Conservation (phyloP, 2,113 vertebrate genomes). For the Stigmatopora argus region DNA sequence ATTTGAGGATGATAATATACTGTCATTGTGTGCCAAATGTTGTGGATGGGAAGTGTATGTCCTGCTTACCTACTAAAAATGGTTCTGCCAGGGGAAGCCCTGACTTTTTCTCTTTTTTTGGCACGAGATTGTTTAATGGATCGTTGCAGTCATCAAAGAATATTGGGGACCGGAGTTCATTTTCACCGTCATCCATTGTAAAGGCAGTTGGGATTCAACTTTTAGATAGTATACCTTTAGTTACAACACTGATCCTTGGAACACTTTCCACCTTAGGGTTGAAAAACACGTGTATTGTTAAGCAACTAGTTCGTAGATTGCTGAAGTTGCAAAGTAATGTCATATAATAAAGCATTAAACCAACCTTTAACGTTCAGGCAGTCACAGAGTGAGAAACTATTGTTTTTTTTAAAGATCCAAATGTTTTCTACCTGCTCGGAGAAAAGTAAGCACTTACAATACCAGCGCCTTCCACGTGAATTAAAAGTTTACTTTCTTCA, state of each 20-base stretch:
- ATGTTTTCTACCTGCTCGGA: not conserved
- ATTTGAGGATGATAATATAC: too few relatives aligned
- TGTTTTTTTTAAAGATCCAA: not conserved
- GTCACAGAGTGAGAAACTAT: not conserved
- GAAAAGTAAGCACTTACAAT: not conserved
- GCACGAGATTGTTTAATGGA: conserved; percentile 9
- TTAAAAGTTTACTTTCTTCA: not conserved
- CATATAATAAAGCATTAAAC: not conserved
- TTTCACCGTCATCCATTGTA: conserved; percentile 55
- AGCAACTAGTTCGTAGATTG: not conserved
- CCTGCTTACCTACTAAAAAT: conserved; percentile 24
- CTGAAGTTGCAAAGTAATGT: not conserved
- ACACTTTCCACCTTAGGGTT: not conserved
- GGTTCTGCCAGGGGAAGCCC: conserved; percentile 9
- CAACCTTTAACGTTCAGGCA: not conserved
- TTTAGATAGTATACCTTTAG: not conserved
- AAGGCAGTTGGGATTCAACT: not conserved
- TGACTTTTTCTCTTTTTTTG: not conserved
- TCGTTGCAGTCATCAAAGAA: not conserved
- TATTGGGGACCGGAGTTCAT: conserved; percentile 2
- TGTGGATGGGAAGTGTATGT: not conserved
- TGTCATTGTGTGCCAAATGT: not conserved
- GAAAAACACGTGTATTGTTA: not conserved
- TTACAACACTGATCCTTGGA: not conserved
- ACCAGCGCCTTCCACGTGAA: not conserved